phyloP scores from a whole-genome alignment of 1,140 invertebrate species.

The Hypsibius dujardini region DNA sequence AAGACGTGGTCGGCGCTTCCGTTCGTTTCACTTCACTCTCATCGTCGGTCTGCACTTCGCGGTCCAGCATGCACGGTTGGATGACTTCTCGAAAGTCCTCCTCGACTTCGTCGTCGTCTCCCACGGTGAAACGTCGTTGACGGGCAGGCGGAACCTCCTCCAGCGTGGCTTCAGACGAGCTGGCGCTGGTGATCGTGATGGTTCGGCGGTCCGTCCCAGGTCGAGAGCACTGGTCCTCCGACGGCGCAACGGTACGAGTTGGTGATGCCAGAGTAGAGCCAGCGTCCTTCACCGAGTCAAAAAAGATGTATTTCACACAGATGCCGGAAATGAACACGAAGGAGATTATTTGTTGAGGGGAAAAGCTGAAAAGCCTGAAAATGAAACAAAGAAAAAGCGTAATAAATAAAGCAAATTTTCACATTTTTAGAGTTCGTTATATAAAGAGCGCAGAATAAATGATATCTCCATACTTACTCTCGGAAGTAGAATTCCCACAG shows the following conservation, averaged over 20 bases:
- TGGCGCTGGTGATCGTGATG: not conserved
- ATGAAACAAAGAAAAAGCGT: slow-evolving; percentile 22
- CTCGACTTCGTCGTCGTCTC: not conserved
- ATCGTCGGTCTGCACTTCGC: slow-evolving; percentile 21
- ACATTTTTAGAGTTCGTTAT: too few relatives aligned
- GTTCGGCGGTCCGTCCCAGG: not conserved
- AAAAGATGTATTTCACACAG: slow-evolving; percentile 71
- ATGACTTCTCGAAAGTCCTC: too few relatives aligned
- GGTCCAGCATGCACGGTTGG: slow-evolving; percentile 17
- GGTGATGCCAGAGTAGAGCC: too few relatives aligned
- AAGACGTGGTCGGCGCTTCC: not conserved
- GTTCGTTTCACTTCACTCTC: not conserved
- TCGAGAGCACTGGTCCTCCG: too few relatives aligned
- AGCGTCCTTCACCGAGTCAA: slow-evolving; percentile 47
- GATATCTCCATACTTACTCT: too few relatives aligned
- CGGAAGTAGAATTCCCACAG: slow-evolving; percentile 30
- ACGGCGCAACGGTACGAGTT: too few relatives aligned
- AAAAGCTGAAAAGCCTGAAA: slow-evolving; percentile 54
- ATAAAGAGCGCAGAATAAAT: too few relatives aligned
- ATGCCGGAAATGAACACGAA: slow-evolving; percentile 61
- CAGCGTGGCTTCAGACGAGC: not conserved
- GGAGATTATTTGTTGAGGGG: slow-evolving; percentile 70
- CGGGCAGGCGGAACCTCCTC: too few relatives aligned
- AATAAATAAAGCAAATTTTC: too few relatives aligned
- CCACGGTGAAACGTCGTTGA: slow-evolving; percentile 22